Evolutionary conservation across 2,888 invertebrate species (phyloP).

Genomic region (Mesorhabditis belari): DNA sequence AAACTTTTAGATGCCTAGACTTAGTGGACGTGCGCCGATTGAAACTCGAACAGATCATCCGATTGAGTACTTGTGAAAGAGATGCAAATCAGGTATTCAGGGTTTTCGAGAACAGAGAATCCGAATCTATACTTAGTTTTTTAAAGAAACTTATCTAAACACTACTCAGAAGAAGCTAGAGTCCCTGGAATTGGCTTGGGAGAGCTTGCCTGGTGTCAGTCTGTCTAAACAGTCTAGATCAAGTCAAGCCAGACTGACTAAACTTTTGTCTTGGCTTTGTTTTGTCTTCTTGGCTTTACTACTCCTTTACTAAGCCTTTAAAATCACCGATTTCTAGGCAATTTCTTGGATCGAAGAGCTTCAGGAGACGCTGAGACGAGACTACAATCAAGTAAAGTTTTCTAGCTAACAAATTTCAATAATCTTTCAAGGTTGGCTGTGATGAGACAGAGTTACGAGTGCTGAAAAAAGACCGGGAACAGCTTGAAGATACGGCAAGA

Average conservation of each 20-base stretch:
- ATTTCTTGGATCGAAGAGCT: slow-evolving; percentile 73
- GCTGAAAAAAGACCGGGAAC: slow-evolving; percentile 70
- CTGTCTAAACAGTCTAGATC: too few species aligned
- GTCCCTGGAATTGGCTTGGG: too few species aligned
- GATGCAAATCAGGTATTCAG: slow-evolving; percentile 68
- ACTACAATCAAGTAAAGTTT: slow-evolving; percentile 53
- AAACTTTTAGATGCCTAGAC: slow-evolving; percentile 59
- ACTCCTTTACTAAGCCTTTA: neutral
- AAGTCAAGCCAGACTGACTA: too few species aligned
- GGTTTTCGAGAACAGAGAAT: too few species aligned
- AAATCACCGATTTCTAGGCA: slow-evolving; percentile 57
- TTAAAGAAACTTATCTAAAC: too few species aligned
- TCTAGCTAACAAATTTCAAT: neutral
- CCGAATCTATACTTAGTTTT: too few species aligned
- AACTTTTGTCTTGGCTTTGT: too few species aligned
- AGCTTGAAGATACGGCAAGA: slow-evolving; percentile 72
- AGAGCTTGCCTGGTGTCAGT: too few species aligned
- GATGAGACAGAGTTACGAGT: slow-evolving; percentile 65
- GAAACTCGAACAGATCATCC: slow-evolving; percentile 70
- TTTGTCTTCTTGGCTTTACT: too few species aligned
- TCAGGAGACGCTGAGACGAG: slow-evolving; percentile 64
- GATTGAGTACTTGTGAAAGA: slow-evolving; percentile 70
- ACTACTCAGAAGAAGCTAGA: too few species aligned
- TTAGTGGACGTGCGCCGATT: slow-evolving; percentile 71
- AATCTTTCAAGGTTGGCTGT: slow-evolving; percentile 15